These are phyloP conservation scores for Ypsolopha sequella DNA, from an alignment of 2,888 invertebrate genomes.

Conservation along the genomic window DNA sequence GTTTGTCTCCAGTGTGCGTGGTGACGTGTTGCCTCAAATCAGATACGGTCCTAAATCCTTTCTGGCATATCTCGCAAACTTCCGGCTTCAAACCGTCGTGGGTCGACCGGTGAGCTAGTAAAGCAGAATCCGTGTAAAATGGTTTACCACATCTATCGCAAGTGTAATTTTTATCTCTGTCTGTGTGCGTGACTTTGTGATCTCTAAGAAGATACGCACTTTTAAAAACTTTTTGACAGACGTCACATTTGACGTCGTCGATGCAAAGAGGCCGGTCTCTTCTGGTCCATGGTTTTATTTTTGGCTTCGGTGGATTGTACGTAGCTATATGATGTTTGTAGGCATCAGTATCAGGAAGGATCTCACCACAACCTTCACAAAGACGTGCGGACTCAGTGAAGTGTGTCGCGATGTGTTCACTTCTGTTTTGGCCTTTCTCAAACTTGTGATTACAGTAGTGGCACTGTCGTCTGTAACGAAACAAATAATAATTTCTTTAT, in stretches of 20 bases:
- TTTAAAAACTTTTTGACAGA: neutral
- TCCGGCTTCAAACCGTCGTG: slow-evolving; percentile 11
- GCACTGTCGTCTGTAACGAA: neutral
- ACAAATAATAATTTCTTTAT: too few species aligned
- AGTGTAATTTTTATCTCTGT: slow-evolving; percentile 13
- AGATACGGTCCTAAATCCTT: neutral
- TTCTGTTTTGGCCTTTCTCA: neutral
- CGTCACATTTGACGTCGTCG: neutral
- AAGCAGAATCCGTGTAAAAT: slow-evolving; percentile 10
- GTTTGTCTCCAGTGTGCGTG: slow-evolving; percentile 2
- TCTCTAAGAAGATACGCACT: neutral
- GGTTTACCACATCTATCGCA: slow-evolving; percentile 15
- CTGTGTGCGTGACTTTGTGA: slow-evolving; percentile 14
- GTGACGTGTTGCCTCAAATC: slow-evolving; percentile 2
- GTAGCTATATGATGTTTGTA: neutral
- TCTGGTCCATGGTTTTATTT: neutral
- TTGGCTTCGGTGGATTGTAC: neutral
- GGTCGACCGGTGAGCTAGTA: slow-evolving; percentile 9
- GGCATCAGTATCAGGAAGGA: neutral
- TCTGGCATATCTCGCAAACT: slow-evolving; percentile 7
- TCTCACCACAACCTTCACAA: neutral
- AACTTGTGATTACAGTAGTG: neutral
- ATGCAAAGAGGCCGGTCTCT: neutral
- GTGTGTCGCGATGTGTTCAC: neutral
- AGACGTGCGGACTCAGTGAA: neutral